Evolutionary conservation across 1,140 invertebrate genomes (phyloP), one percentile per base, ranked within the genome.

Genomic region (Oedothorax gibbosus): DNA sequence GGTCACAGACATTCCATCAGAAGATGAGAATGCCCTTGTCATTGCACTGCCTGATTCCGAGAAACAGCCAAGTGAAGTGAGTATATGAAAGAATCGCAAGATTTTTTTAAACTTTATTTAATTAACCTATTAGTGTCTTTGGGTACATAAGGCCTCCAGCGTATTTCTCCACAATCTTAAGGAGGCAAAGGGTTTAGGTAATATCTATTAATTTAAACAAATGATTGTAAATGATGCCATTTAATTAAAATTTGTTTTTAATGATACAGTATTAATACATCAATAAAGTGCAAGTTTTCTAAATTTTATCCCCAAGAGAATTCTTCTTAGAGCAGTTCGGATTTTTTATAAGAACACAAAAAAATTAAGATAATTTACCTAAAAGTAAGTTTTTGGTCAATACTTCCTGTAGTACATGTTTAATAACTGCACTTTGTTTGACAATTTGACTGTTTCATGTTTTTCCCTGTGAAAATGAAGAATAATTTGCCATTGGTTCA

Each of bases 11-110:
- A 3, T 20, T n/a, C 5, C n/a, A 73, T 15, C 62, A 53, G 82
- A 85, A 60, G 65, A 77, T 14, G 82, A 85, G 68, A 85, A 18
- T 14, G 18, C 14, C 3, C 51, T 53, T 18, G 53, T 35, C 68
- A 66, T 53, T 50, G 82, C 15, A 50, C 49, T 57, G 20, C 20
- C 20, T 53, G 53, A 65, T 35, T 18, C 62, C 8, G 18, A 75
- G 21, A 14, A 21, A 14, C 57, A 18, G 9, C 8, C 12, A 12
- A 71, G 53, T 82, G 79, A 82, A 51, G 69, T 86, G 64, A 62
- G 12, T 49, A n/a, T 2, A 11, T n/a, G 15, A 54, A 15, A 15
- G 12, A 56, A 21, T 18, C 57, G 0, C 9, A 5, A n/a, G 54
- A 56, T 56, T 12, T 56, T n/a, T 75, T 5, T 14, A 57, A 11